Evolutionary conservation across 2,888 invertebrate genomes (phyloP), one percentile per base, ranked within the genome.

Genomic region (Plagiodera versicolora): DNA sequence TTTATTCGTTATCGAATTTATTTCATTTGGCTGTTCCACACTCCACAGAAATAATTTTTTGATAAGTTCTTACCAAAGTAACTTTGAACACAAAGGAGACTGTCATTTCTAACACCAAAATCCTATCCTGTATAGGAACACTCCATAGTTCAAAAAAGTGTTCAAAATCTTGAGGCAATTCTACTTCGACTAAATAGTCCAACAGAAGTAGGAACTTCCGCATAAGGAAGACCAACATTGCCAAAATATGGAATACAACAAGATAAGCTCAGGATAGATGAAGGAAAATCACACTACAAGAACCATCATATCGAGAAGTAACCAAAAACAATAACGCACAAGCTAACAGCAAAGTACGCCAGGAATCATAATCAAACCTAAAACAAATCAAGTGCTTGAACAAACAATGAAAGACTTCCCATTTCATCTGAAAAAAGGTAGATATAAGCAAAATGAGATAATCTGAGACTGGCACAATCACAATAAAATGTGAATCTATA

Each of bases 391-490:
- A 28, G 28, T 28, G 9, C 28, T 9, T 28, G 28, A 9, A 5
- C 44, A 44, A n/a, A 44, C 44, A 44, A 44, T 14, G 16, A 44
- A n/a, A 44, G 44, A 44, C 44, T 4, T 44, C 11, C 44, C 44
- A 44, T 14, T n/a, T 11, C 14, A 44, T 11, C 16, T 44, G 44
- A 44, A 44, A 44, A 44, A n/a, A n/a, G n/a, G n/a, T 44, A 44
- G 44, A 11, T 44, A 44, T 44, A 44, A 44, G 44, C 44, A 44
- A 44, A 44, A 44, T 44, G 44, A 44, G 44, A 44, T 14, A 5
- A 44, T 44, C 44, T 44, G 11, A 44, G 3, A 48, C 48, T 11
- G 48, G 48, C n/a, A 44, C 44, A 44, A 28, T 44, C 44, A 44
- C 44, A 44, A 44, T 44, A n/a, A 44, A 44, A 11, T 44, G 44